Evolutionary conservation across 2,888 invertebrate genomes (phyloP).

Genomic region (Xylota sylvarum): DNA sequence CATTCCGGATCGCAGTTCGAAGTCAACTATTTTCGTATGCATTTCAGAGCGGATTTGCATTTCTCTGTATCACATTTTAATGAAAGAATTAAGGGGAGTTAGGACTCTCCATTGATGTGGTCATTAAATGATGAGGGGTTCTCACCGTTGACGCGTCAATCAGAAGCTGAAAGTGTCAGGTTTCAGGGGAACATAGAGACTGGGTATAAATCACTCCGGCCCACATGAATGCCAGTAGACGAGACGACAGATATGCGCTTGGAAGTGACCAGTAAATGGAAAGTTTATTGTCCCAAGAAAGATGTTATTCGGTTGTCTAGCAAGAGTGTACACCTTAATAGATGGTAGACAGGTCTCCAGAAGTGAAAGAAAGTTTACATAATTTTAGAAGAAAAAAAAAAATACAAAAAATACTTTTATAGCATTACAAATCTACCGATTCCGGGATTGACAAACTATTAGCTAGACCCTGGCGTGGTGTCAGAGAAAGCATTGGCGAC

Average conservation of each 20-base stretch:
- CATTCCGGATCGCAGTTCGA: conserved; percentile 20
- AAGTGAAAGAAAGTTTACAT: no score
- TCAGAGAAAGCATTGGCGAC: no score
- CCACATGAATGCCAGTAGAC: neutral
- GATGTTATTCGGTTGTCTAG: neutral
- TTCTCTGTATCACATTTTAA: conserved; percentile 24
- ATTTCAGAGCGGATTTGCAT: conserved; percentile 30
- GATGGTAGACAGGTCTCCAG: no score
- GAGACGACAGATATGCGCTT: neutral
- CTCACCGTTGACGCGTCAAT: neutral
- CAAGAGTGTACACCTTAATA: no score
- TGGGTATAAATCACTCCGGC: neutral
- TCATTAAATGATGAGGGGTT: conserved; percentile 10
- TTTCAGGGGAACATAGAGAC: neutral
- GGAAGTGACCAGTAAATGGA: neutral
- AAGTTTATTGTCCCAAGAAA: neutral
- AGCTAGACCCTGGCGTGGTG: no score
- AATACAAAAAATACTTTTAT: no score
- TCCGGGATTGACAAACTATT: no score
- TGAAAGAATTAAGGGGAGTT: conserved; percentile 12
- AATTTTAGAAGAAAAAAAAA: no score
- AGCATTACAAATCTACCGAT: no score
- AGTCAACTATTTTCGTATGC: conserved; percentile 1
- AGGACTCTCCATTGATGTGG: neutral
- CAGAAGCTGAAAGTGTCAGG: conserved; percentile 34